Conservation (phyloP, 1,140 invertebrate species). For the Meloidogyne exigua region DNA sequence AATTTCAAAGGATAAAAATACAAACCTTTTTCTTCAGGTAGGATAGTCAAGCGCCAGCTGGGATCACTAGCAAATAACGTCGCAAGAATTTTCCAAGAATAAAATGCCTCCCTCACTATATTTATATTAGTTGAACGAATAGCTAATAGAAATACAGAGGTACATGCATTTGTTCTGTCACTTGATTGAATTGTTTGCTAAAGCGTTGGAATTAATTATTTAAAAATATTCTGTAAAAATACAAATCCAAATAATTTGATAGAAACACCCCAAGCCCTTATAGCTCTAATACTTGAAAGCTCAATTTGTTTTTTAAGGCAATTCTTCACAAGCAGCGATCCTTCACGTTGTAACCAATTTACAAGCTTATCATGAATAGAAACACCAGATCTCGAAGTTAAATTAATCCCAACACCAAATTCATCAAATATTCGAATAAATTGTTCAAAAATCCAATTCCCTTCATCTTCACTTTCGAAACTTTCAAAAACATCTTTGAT, state of each 20-base stretch:
- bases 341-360: conserved; percentile 5
- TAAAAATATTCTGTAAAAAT: not conserved
- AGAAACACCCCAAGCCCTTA: conserved; percentile 16
- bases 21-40: conserved; percentile 5
- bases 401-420: not conserved
- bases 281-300: conserved; percentile 7
- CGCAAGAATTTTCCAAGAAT: conserved; percentile 8
- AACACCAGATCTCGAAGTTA: not conserved
- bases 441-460: not conserved
- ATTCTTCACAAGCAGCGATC: not conserved
- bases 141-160: not conserved
- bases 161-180: not conserved
- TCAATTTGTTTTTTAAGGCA: not conserved
- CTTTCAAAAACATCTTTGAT: conserved; percentile 20
- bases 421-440: conserved; percentile 2
- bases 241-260: conserved; percentile 15
- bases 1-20: not conserved
- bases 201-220: conserved; percentile 4
- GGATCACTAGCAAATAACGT: conserved; percentile 15
- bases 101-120: not conserved
- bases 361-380: not conserved
- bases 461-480: conserved; percentile 1
- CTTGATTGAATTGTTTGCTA: not conserved
- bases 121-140: not conserved
- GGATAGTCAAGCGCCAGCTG: not conserved